These are phyloP conservation scores for Cephalopterus ornatus DNA, from an alignment of 2,113 vertebrate species.

Conservation along the genomic window DNA sequence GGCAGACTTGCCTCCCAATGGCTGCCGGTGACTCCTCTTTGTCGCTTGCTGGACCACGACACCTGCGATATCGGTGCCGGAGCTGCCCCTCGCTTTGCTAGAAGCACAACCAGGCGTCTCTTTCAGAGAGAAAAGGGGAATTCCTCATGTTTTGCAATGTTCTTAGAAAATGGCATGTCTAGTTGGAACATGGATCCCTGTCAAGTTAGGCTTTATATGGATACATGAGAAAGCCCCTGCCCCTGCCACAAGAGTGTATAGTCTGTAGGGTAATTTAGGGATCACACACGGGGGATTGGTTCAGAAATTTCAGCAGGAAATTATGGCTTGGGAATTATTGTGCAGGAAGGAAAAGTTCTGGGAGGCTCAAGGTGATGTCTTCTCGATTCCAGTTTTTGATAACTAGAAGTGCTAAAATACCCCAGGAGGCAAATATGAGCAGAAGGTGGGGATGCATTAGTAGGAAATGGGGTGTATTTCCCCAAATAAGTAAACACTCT, in stretches of 20 bases:
- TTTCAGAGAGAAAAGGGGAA: background rate
- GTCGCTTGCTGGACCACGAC: accelerated
- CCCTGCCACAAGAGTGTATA: background rate
- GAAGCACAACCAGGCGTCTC: background rate
- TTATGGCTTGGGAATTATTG: background rate
- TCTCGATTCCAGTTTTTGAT: background rate
- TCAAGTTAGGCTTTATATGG: background rate
- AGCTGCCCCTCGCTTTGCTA: background rate
- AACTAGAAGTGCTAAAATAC: background rate
- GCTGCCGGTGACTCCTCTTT: accelerated
- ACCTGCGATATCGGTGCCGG: background rate
- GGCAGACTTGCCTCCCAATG: accelerated
- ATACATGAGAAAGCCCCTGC: background rate
- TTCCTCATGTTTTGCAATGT: background rate
- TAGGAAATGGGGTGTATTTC: background rate
- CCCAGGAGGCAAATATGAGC: background rate
- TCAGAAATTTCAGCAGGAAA: background rate
- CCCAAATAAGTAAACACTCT: background rate
- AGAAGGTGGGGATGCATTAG: background rate
- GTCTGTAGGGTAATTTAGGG: background rate
- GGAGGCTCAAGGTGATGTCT: background rate
- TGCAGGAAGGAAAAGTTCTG: background rate
- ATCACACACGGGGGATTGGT: accelerated
- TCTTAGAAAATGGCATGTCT: background rate
- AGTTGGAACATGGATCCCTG: background rate